Evolutionary conservation across 1,140 invertebrate species (phyloP).

Genomic region (Macrostomum lignano): DNA sequence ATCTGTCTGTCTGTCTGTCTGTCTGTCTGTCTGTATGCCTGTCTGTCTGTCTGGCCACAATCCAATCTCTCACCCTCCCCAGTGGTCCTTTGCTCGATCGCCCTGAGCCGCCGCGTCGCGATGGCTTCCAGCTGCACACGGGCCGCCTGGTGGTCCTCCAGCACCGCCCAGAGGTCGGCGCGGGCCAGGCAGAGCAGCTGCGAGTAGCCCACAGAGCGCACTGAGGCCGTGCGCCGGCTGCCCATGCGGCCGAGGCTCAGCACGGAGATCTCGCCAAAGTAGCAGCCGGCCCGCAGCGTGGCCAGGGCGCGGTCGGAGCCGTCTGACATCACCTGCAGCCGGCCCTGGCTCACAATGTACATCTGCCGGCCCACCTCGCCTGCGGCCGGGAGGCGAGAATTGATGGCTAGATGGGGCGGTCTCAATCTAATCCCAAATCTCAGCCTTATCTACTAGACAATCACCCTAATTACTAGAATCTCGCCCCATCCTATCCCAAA

Average conservation of each 20-base stretch:
- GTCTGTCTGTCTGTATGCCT: too few relatives aligned
- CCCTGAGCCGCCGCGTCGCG: background rate
- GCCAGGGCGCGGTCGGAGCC: slow-evolving; percentile 54
- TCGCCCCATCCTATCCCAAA: too few relatives aligned
- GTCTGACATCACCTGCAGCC: slow-evolving; percentile 52
- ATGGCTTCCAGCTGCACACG: slow-evolving; percentile 36
- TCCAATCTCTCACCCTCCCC: too few relatives aligned
- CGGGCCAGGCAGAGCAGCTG: slow-evolving; percentile 70
- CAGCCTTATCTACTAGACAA: too few relatives aligned
- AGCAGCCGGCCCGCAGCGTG: slow-evolving; percentile 54
- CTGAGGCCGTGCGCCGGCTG: slow-evolving; percentile 62
- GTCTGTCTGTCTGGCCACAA: too few relatives aligned
- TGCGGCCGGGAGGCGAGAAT: background rate
- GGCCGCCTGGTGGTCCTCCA: slow-evolving; percentile 70
- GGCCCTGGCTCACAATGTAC: slow-evolving; percentile 72
- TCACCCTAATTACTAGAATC: too few relatives aligned
- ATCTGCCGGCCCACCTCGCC: slow-evolving; percentile 44
- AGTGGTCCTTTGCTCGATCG: too few relatives aligned
- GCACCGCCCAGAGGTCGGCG: slow-evolving; percentile 55
- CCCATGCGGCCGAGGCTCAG: slow-evolving; percentile 71
- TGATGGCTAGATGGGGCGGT: too few relatives aligned
- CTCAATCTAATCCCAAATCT: too few relatives aligned
- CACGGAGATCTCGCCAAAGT: slow-evolving; percentile 60
- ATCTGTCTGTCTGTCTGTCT: too few relatives aligned
- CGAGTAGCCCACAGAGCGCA: slow-evolving; percentile 57